Percentiles rank a stretch among this genome's conserved stretches.
phyloP scores from a whole-genome alignment of 2,797 vertebrate species.

The Oreochromis mossambicus region DNA sequence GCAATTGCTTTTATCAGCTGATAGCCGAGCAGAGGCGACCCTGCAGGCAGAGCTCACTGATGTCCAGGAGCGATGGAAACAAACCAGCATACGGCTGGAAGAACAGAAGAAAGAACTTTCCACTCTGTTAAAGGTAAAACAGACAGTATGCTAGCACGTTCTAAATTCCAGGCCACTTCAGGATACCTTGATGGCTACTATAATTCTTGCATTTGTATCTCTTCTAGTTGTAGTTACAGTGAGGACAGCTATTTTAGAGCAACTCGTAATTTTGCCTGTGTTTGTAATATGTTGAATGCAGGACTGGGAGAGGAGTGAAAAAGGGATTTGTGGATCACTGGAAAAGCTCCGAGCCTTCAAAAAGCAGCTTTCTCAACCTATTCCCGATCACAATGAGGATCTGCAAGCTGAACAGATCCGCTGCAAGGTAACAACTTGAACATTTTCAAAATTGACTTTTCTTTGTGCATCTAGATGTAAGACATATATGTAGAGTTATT shows the following conservation, averaged over 20 bases:
- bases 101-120: slow-evolving; percentile 86
- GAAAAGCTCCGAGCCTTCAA: slow-evolving; percentile 92
- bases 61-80: slow-evolving; percentile 89
- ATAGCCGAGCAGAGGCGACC: slow-evolving; percentile 78
- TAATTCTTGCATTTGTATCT: not conserved
- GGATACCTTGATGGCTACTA: not conserved
- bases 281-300: slow-evolving; percentile 42
- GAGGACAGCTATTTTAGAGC: not conserved
- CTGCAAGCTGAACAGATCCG: slow-evolving; percentile 90
- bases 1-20: slow-evolving; percentile 88
- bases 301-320: slow-evolving; percentile 96
- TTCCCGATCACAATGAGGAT: slow-evolving; percentile 92
- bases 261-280: not conserved
- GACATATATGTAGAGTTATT: not conserved
- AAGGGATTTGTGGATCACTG: slow-evolving; percentile 86
- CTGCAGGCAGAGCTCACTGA: slow-evolving; percentile 88
- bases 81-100: slow-evolving; percentile 78
- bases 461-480: not conserved
- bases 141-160: not conserved
- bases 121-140: slow-evolving; percentile 82
- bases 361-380: slow-evolving; percentile 84
- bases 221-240: not conserved
- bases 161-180: not conserved
- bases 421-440: slow-evolving; percentile 81
- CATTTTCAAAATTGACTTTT: not conserved